These are phyloP conservation scores for Drosophila baimaii DNA, from an alignment of 1,140 invertebrate species.

Conservation along the genomic window DNA sequence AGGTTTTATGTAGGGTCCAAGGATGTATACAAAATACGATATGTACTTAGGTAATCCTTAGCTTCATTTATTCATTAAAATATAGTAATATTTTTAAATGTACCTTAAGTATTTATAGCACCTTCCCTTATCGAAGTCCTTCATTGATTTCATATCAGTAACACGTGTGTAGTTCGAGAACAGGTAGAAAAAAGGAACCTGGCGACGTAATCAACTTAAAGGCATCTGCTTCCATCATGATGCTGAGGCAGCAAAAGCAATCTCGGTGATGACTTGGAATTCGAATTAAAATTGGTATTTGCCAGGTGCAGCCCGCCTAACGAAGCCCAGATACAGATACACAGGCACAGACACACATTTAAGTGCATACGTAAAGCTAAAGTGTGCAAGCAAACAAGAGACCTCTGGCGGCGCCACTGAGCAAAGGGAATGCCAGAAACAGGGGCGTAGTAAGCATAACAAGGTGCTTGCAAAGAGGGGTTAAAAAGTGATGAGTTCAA, in stretches of 20 bases:
- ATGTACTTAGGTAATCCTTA: background rate
- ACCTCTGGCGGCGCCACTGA: slow-evolving; percentile 29
- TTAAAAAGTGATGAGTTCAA: background rate
- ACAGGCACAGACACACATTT: slow-evolving; percentile 11
- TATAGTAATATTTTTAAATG: too few species aligned
- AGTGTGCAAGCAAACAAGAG: slow-evolving; percentile 37
- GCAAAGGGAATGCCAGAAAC: slow-evolving; percentile 58
- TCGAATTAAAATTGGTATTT: slow-evolving; percentile 38
- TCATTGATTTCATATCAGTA: background rate
- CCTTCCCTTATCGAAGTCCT: background rate
- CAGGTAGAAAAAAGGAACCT: slow-evolving; percentile 27
- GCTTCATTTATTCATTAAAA: too few species aligned
- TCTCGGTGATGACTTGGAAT: slow-evolving; percentile 27
- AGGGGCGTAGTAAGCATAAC: slow-evolving; percentile 40
- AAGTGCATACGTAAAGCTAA: slow-evolving; percentile 16
- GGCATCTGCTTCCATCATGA: slow-evolving; percentile 11
- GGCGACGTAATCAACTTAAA: slow-evolving; percentile 13
- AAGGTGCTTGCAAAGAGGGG: background rate
- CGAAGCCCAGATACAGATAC: slow-evolving; percentile 31
- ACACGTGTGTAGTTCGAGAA: background rate
- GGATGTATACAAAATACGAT: background rate
- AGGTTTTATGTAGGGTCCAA: background rate
- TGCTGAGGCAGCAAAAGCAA: slow-evolving; percentile 67
- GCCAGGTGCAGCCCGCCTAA: slow-evolving; percentile 38
- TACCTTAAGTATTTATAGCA: background rate